Evolutionary conservation across 2,113 vertebrate species (phyloP).

Genomic region (Cyprinodon tularosa): DNA sequence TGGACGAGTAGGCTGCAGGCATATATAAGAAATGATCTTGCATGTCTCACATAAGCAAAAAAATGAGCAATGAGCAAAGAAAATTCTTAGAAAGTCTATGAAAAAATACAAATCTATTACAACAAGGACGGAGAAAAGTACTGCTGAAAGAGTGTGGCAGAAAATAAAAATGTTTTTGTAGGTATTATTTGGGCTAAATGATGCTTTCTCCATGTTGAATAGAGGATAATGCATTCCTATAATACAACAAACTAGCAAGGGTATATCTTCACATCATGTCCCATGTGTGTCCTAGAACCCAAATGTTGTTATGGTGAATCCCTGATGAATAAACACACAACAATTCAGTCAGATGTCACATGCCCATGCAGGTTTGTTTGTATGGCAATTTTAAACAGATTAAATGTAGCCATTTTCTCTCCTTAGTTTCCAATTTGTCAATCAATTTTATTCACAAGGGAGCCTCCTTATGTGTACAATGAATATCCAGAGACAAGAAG

Average conservation of each 20-base stretch:
- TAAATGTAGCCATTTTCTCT: conserved; percentile 24
- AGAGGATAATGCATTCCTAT: conserved; percentile 49
- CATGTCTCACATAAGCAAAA: conserved; percentile 21
- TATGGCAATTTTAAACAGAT: conserved; percentile 22
- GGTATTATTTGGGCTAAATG: too few species aligned
- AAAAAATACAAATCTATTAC: neutral
- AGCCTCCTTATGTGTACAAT: conserved; percentile 33
- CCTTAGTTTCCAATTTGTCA: conserved; percentile 19
- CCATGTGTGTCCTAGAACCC: conserved; percentile 23
- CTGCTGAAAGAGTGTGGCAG: neutral
- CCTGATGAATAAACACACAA: conserved; percentile 23
- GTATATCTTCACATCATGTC: conserved; percentile 3
- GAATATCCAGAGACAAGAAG: conserved; percentile 19
- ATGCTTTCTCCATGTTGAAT: conserved; percentile 27
- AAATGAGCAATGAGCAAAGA: conserved; percentile 6
- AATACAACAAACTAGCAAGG: conserved; percentile 26
- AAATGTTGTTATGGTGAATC: conserved; percentile 43
- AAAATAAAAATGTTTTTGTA: conserved; percentile 23
- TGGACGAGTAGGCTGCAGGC: conserved; percentile 31
- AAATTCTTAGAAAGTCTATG: neutral
- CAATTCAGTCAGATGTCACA: conserved; percentile 47
- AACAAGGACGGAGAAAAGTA: neutral
- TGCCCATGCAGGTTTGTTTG: conserved; percentile 60
- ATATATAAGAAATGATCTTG: conserved; percentile 41
- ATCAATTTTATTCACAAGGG: conserved; percentile 54